These are phyloP conservation scores for Agonopterix subpropinquella DNA, from an alignment of 2,888 invertebrate genomes.

Conservation along the genomic window DNA sequence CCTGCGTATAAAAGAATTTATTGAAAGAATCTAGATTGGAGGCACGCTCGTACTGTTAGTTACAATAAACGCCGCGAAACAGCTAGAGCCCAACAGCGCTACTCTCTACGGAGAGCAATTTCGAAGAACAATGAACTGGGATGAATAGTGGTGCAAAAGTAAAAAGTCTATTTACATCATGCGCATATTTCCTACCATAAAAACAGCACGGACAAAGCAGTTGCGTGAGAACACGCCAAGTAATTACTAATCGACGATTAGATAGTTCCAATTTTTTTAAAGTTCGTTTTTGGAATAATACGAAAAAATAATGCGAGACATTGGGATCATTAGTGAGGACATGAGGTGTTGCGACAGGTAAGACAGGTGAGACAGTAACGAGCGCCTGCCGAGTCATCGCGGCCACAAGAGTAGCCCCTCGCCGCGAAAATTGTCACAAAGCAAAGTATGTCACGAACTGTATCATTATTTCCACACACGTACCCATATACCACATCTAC, in stretches of 20 bases:
- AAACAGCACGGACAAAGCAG: conserved; percentile 32
- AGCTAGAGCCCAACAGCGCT: conserved; percentile 52
- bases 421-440: conserved; percentile 61
- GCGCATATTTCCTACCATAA: conserved; percentile 54
- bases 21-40: conserved; percentile 22
- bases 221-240: conserved; percentile 35
- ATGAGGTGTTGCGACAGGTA: conserved; percentile 37
- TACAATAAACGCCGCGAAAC: conserved; percentile 45
- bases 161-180: conserved; percentile 68
- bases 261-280: not conserved
- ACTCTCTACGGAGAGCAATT: conserved; percentile 65
- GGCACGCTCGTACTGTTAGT: conserved; percentile 24
- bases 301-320: conserved; percentile 20
- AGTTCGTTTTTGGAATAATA: conserved; percentile 5
- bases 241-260: conserved; percentile 26
- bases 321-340: conserved; percentile 61
- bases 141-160: conserved; percentile 63
- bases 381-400: conserved; percentile 64
- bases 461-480: conserved; percentile 51
- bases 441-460: conserved; percentile 60
- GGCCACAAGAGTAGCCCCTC: conserved; percentile 60
- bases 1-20: no score
- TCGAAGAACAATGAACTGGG: conserved; percentile 67
- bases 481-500: not conserved
- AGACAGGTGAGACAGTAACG: conserved; percentile 67